Evolutionary conservation across 2,113 vertebrate genomes (phyloP), one percentile per base, ranked within the genome.

Genomic region (Lophius piscatorius): DNA sequence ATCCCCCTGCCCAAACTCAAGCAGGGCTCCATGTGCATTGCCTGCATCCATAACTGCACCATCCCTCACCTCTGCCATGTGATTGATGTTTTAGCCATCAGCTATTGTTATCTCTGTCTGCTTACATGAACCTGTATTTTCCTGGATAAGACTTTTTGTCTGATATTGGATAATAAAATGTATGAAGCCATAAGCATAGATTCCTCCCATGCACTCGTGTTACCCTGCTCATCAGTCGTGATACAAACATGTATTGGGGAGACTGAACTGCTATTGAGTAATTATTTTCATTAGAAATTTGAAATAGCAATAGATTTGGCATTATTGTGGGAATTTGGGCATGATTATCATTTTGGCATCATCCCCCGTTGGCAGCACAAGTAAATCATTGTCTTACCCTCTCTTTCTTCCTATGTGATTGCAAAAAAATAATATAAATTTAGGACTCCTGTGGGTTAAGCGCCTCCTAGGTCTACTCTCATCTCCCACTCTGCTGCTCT

Each of bases 291-390:
- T 82, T 80, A 59, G 63, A 85, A 85, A 63, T 82, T 54, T 51
- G 63, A 71, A 85, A 82, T 85, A 69, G 82, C 73, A 71, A 74
- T 76, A 54, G 74, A 80, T 83, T 83, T 85, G 85, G 82, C 83
- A 81, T 59, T 61, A 67, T 74, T 72, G 76, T 51, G 34, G 45
- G 66, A 71, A 65, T 78, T 85, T 6, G 6, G 65, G 78, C 73
- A 82, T 76, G 73, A 87, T 86, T 76, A 86, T 89, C 67, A 74
- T 81, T 77, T 76, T 87, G 84, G 85, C 82, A 80, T 79, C 70
- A 51, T 48, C 34, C 50, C 50, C 18, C 40, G 34, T 72, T 87
- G 82, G 83, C 85, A 77, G 72, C 16, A 7, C 4, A 24, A 63
- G 48, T 62, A 65, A 78, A 69, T 76, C 42, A 63, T 78, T 76